Conservation (phyloP, 2,888 invertebrate genomes). For the Entomobrya proxima region DNA sequence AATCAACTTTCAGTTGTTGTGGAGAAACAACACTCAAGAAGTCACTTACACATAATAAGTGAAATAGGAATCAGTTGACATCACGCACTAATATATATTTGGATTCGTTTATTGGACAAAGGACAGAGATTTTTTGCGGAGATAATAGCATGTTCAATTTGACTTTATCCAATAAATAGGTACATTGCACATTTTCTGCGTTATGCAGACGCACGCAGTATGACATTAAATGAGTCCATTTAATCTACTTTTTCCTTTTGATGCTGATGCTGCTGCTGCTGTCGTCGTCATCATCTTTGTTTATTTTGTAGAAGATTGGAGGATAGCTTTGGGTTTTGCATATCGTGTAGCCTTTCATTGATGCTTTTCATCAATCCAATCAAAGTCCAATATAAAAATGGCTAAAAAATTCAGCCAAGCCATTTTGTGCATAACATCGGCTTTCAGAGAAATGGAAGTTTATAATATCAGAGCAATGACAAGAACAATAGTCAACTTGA, state of each 20-base stretch:
- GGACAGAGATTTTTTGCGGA: conserved; percentile 2
- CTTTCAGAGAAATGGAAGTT: conserved; percentile 16
- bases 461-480: neutral
- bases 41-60: neutral
- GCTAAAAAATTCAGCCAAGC: neutral
- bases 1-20: conserved; percentile 15
- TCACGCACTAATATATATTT: neutral
- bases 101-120: neutral
- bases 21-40: neutral
- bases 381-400: neutral
- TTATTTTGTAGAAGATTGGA: neutral
- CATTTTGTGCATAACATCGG: neutral
- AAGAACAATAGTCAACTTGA: conserved; percentile 4
- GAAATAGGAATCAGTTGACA: conserved; percentile 6
- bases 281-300: no score
- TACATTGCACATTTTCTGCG: neutral
- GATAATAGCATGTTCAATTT: conserved; percentile 21
- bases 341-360: no score
- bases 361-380: neutral
- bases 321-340: no score
- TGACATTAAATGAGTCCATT: neutral
- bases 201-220: neutral
- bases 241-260: conserved; percentile 21
- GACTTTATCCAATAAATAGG: conserved; percentile 17
- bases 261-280: no score